Base-by-base conservation (phyloP, 2,888 invertebrate species). In the Athetis lepigone region DNA sequence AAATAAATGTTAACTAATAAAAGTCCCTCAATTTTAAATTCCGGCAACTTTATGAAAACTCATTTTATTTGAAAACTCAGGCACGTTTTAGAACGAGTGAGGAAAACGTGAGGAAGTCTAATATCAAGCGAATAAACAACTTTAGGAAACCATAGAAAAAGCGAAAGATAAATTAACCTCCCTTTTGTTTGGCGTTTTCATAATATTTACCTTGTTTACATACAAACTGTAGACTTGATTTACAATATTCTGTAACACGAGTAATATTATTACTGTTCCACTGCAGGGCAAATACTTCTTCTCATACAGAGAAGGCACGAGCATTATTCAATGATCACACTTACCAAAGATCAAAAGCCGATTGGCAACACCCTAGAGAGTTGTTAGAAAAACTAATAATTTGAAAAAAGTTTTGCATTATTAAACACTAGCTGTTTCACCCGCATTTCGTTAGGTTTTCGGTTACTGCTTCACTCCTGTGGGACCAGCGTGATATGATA, bases 31-130 rank as follows among this genome's bases (percentile, higher is more conserved):
- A 45, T 55, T 64, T 61, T 58, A 46, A 33, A 54, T 36, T 33
- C 39, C 19, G 19, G 50, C 47, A 49, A 52, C 25, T 40, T 36
- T 33, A 16, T 33, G 33, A 61, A 39, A 42, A 59, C 51, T 55
- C 23, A 23, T 73, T 55, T 16, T 13, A 33, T 33, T 33, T 33
- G 33, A 29, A 25, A 68, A 43, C 25, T 21, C 25, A 7, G 43
- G 39, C 73, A 65, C 75, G 73, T 65, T 70, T 46, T 40, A 18
- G 19, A 70, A 56, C 25, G 33, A 46, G 49, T 60, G 36, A 39
- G 2, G 43, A 18, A 54, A 75, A 70, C 73, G 70, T 57, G 56
- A 43, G 16, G 1, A 7, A 54, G 50, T 67, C 49, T 25, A 45
- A 60, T 45, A n/a, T 9, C 3, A 6, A 52, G 7, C 13, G 68